Conservation (phyloP, 1,140 invertebrate species). For the Trachymyrmex septentrionalis region DNA sequence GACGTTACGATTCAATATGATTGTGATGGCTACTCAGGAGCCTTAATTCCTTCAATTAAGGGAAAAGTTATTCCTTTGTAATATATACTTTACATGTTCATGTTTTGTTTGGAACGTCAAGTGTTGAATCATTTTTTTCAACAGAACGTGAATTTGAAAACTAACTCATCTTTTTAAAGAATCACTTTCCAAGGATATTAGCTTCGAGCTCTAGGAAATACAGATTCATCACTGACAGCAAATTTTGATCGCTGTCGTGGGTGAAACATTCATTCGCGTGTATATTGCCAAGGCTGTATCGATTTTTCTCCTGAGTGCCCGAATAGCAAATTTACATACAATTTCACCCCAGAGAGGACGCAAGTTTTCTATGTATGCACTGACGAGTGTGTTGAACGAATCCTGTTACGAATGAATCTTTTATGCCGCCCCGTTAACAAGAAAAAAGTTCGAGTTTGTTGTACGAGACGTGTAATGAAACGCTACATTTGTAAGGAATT, state of each 20-base stretch:
- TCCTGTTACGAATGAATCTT: conserved; percentile 12
- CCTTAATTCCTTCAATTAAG: too few species aligned
- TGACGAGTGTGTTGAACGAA: conserved; percentile 1
- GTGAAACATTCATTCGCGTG: background rate
- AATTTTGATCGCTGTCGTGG: background rate
- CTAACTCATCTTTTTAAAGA: background rate
- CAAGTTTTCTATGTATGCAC: conserved; percentile 17
- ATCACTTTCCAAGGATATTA: background rate
- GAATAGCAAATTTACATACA: conserved; percentile 41
- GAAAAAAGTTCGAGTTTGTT: background rate
- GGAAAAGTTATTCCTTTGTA: too few species aligned
- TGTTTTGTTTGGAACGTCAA: background rate
- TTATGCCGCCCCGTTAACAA: background rate
- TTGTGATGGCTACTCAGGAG: too few species aligned
- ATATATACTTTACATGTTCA: too few species aligned
- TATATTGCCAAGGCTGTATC: background rate
- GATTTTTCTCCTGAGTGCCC: conserved; percentile 11
- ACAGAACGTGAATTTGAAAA: background rate
- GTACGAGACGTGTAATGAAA: background rate
- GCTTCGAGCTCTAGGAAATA: background rate
- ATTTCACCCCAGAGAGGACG: background rate
- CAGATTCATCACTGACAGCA: background rate
- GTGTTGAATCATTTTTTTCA: background rate
- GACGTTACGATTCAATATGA: too few species aligned
- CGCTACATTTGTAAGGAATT: background rate